Evolutionary conservation across 2,797 vertebrate species (phyloP).

Genomic region (Lagocephalus sceleratus): DNA sequence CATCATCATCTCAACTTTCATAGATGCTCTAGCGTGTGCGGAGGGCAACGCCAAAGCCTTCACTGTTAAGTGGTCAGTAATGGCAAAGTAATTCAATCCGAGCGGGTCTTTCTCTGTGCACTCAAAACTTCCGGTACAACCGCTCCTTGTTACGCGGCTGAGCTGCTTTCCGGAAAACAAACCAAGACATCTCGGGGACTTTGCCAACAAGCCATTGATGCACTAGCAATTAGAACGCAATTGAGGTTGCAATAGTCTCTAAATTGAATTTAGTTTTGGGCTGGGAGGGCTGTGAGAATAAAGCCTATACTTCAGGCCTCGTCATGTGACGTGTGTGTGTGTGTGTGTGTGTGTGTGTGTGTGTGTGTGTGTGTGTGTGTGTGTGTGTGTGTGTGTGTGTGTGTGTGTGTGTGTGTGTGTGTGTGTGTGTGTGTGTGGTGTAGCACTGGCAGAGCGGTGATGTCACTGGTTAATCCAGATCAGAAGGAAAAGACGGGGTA

Average conservation of each 20-base stretch:
- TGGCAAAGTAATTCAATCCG: conserved; percentile 73
- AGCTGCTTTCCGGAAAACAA: conserved; percentile 63
- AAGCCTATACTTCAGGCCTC: conserved; percentile 25
- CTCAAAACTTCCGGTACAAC: conserved; percentile 73
- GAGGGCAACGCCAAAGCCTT: conserved; percentile 38
- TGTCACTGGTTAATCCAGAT: conserved; percentile 50
- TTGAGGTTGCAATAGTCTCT: conserved; percentile 47
- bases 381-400: conserved; percentile 50
- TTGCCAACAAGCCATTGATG: conserved; percentile 53
- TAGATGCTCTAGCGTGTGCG: conserved; percentile 43
- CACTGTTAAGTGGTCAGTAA: conserved; percentile 73
- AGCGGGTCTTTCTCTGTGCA: conserved; percentile 62
- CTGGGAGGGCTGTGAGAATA: conserved; percentile 35
- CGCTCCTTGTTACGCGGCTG: conserved; percentile 52
- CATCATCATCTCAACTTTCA: conserved; percentile 58
- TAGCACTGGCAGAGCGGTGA: conserved; percentile 13
- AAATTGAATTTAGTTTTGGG: conserved; percentile 52
- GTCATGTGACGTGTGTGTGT: conserved; percentile 47
- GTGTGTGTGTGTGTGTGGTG: conserved; percentile 49
- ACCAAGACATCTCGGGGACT: conserved; percentile 45
- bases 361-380: conserved; percentile 49
- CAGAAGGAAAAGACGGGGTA: conserved; percentile 56
- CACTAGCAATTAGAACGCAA: conserved; percentile 52
- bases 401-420: conserved; percentile 49
- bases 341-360: conserved; percentile 50